Conservation (phyloP, 2,113 vertebrate species). For the Peucedramus taeniatus region DNA sequence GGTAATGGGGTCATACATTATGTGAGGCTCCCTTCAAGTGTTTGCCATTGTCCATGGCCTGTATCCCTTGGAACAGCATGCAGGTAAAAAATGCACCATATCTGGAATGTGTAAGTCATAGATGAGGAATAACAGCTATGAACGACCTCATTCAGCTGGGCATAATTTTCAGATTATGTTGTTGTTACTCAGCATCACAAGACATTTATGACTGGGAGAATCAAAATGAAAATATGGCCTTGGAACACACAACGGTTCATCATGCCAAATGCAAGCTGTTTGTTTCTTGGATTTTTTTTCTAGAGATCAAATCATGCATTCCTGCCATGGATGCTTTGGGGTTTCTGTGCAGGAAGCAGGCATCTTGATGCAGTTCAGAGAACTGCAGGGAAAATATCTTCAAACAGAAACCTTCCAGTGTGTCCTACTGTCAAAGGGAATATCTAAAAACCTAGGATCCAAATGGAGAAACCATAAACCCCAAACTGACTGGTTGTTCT, state of each 20-base stretch:
- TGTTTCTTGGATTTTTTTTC: neutral
- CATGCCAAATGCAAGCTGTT: neutral
- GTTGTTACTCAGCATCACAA: constrained; percentile 59
- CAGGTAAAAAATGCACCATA: constrained; percentile 21
- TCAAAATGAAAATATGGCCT: constrained; percentile 9
- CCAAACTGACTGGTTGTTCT: neutral
- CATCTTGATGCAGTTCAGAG: neutral
- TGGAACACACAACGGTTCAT: neutral
- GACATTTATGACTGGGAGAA: constrained; percentile 22
- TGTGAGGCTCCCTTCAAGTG: neutral
- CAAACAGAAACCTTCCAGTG: neutral
- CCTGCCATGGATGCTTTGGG: neutral
- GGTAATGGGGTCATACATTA: neutral
- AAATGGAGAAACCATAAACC: neutral
- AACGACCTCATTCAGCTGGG: neutral
- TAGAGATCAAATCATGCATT: neutral
- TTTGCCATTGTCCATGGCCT: neutral
- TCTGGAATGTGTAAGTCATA: constrained; percentile 17
- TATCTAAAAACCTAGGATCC: neutral
- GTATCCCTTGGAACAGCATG: neutral
- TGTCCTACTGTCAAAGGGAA: neutral
- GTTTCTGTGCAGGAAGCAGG: neutral
- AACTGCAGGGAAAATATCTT: neutral
- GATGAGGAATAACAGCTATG: neutral
- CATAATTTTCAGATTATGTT: constrained; percentile 45